Conservation (phyloP, 2,797 vertebrate genomes). For the Coluber constrictor region DNA sequence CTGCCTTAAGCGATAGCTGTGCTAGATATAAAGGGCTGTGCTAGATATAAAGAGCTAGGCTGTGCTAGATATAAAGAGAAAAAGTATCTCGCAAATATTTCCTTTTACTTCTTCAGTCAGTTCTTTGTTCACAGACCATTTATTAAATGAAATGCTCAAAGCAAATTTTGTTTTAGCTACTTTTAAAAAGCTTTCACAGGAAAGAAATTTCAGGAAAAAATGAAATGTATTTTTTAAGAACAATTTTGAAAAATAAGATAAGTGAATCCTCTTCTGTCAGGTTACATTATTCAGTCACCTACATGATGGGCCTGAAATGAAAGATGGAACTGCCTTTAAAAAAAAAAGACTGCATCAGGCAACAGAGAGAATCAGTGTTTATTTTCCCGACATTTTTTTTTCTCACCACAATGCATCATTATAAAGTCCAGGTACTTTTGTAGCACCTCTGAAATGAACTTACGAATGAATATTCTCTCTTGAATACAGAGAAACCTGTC, state of each 20-base stretch:
- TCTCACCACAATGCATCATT: not conserved
- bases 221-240: slow-evolving; percentile 39
- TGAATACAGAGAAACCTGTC: not conserved
- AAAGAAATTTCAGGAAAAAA: slow-evolving; percentile 51
- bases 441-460: not conserved
- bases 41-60: slow-evolving; percentile 15
- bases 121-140: slow-evolving; percentile 61
- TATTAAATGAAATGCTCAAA: slow-evolving; percentile 57
- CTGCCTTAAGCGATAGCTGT: not conserved
- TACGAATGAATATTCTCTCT: not conserved
- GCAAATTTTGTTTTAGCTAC: slow-evolving; percentile 55
- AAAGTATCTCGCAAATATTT: slow-evolving; percentile 48
- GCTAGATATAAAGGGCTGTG: too few species aligned
- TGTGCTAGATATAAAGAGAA: slow-evolving; percentile 21
- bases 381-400: not conserved
- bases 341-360: not conserved
- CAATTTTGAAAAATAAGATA: slow-evolving; percentile 28
- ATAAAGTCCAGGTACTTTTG: not conserved
- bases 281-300: slow-evolving; percentile 33
- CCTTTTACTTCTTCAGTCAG: slow-evolving; percentile 39
- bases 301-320: slow-evolving; percentile 7
- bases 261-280: slow-evolving; percentile 49
- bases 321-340: not conserved
- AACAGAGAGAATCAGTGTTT: not conserved
- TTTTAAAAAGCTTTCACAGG: slow-evolving; percentile 58